These are phyloP conservation scores for Atrina japonica DNA, from an alignment of 2,888 invertebrate genomes.

Conservation along the genomic window DNA sequence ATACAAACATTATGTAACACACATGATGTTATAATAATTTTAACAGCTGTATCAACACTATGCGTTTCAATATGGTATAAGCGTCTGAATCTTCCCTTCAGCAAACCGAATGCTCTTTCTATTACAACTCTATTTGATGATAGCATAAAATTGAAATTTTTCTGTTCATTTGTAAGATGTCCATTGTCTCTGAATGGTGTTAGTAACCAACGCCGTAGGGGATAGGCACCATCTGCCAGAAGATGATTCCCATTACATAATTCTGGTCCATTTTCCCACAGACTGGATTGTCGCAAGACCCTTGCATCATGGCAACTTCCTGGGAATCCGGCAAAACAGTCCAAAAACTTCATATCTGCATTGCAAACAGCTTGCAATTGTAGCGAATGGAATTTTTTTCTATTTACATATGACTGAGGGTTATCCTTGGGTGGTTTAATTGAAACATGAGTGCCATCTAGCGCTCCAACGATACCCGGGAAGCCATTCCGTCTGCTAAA, in stretches of 20 bases:
- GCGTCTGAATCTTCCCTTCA: slow-evolving; percentile 40
- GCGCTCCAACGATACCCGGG: slow-evolving; percentile 43
- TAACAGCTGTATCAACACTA: slow-evolving; percentile 22
- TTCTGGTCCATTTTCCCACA: slow-evolving; percentile 37
- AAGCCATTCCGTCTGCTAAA: slow-evolving; percentile 44
- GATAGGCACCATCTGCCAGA: slow-evolving; percentile 43
- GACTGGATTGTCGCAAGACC: slow-evolving; percentile 35
- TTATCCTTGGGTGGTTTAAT: slow-evolving; percentile 37
- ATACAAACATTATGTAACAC: slow-evolving; percentile 33
- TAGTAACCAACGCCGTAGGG: slow-evolving; percentile 33
- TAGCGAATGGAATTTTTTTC: slow-evolving; percentile 32
- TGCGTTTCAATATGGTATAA: slow-evolving; percentile 27
- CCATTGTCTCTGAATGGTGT: slow-evolving; percentile 42
- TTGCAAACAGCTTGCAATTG: slow-evolving; percentile 39
- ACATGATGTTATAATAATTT: slow-evolving; percentile 33
- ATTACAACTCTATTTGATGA: slow-evolving; percentile 40
- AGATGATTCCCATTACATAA: slow-evolving; percentile 29
- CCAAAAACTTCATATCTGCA: slow-evolving; percentile 28
- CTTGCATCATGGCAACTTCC: slow-evolving; percentile 46
- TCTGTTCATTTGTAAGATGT: slow-evolving; percentile 35
- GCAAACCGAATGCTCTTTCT: slow-evolving; percentile 36
- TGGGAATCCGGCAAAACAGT: slow-evolving; percentile 39
- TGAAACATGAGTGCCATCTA: slow-evolving; percentile 43
- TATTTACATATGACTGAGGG: slow-evolving; percentile 36
- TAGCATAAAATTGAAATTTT: slow-evolving; percentile 30